A percentile compares a stretch with the other conserved stretches of the same genome.
phyloP scores from a whole-genome alignment of 1,140 invertebrate species.

The Piezodorus guildinii region DNA sequence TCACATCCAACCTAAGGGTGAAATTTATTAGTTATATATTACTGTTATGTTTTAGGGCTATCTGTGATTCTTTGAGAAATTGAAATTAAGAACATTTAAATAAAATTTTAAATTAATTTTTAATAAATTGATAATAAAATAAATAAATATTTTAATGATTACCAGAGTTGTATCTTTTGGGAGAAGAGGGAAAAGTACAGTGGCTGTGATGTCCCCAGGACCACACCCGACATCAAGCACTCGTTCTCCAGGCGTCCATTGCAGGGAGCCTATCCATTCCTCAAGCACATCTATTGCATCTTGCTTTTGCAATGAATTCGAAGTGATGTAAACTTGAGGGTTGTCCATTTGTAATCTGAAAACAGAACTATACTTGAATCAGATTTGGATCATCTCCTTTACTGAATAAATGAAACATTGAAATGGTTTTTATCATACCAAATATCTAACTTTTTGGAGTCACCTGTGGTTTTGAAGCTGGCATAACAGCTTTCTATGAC shows the following conservation, averaged over 20 bases:
- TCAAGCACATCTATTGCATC: constrained; percentile 23
- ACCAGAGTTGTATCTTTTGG: constrained; percentile 33
- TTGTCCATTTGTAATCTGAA: constrained; percentile 21
- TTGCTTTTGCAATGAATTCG: constrained; percentile 21
- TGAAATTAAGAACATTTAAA: too few relatives aligned
- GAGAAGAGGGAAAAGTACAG: constrained; percentile 50
- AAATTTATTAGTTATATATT: neutral
- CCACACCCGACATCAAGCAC: constrained; percentile 69
- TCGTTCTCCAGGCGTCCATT: constrained; percentile 23
- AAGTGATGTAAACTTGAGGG: constrained; percentile 19
- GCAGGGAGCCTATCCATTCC: constrained; percentile 11
- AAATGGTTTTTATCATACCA: too few relatives aligned
- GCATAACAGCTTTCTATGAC: too few relatives aligned
- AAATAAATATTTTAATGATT: neutral
- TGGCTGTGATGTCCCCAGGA: constrained; percentile 56
- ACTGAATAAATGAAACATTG: too few relatives aligned
- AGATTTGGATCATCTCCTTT: too few relatives aligned
- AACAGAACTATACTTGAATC: too few relatives aligned
- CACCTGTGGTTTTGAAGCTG: too few relatives aligned
- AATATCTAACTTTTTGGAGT: too few relatives aligned
- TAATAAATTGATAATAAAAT: too few relatives aligned
- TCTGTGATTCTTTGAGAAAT: too few relatives aligned
- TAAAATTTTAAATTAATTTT: too few relatives aligned
- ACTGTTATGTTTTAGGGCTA: too few relatives aligned
- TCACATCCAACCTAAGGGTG: constrained; percentile 30